Conservation (phyloP, 64 coral and sea anemone species). For the Montipora efflorescens region DNA sequence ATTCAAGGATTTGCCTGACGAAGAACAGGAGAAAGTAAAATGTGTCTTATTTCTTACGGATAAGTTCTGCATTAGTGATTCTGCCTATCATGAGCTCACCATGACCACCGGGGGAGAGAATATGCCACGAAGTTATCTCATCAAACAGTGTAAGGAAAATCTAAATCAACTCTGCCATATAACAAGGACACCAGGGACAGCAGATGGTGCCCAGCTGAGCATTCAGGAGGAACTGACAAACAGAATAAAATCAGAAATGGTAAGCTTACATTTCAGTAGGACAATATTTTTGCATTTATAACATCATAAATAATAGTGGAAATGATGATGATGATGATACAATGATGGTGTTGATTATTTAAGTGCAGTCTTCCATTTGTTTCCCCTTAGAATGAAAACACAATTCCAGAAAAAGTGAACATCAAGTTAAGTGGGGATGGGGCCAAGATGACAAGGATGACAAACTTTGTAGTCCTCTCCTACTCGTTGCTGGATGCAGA, state of each 20-base stretch:
- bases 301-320: no score
- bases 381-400: no score
- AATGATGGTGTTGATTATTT: no score
- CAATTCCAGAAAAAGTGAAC: no score
- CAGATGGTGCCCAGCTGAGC: conserved; percentile 63
- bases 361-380: no score
- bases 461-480: conserved; percentile 24
- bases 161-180: conserved; percentile 75
- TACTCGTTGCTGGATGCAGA: not conserved
- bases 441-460: conserved; percentile 29
- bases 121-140: conserved; percentile 72
- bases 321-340: no score
- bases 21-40: conserved; percentile 75
- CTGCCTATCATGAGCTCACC: conserved; percentile 77
- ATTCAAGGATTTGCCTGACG: conserved; percentile 73
- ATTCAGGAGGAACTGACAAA: conserved; percentile 42
- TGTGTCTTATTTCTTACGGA: conserved; percentile 39
- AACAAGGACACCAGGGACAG: conserved; percentile 51
- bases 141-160: conserved; percentile 73
- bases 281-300: no score
- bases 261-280: no score
- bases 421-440: conserved; percentile 33
- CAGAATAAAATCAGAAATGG: not conserved
- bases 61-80: conserved; percentile 76
- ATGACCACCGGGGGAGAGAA: conserved; percentile 66